Evolutionary conservation across 2,113 vertebrate genomes (phyloP).

Genomic region (Grantiella picta): DNA sequence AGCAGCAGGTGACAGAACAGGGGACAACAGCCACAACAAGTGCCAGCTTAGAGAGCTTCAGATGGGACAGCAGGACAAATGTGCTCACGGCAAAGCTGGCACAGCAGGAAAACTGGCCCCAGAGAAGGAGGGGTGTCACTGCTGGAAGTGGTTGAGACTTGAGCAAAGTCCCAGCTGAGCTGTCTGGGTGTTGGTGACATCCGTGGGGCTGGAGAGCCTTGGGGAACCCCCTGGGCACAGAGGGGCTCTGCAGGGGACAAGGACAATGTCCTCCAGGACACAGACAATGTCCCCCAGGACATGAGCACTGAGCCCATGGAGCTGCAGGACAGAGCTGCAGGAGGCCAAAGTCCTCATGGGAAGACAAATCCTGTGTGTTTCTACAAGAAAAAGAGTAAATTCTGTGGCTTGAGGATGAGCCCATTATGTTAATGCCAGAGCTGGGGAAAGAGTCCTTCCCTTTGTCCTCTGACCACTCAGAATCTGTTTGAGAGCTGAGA

Average conservation of each 20-base stretch:
- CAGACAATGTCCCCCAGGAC: background rate
- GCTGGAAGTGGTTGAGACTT: background rate
- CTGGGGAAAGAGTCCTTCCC: background rate
- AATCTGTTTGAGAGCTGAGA: background rate
- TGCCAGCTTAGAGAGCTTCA: background rate
- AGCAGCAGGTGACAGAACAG: background rate
- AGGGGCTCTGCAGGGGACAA: background rate
- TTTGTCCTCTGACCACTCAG: background rate
- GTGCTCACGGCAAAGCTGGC: background rate
- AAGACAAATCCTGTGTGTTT: background rate
- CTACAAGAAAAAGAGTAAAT: background rate
- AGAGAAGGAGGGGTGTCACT: rapidly evolving
- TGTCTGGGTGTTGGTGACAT: background rate
- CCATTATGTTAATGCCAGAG: background rate
- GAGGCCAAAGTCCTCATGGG: background rate
- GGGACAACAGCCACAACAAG: background rate
- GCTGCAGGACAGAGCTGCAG: background rate
- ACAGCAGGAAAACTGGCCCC: background rate
- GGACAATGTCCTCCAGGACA: background rate
- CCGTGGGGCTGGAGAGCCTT: background rate
- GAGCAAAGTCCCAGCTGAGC: background rate
- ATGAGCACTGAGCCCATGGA: background rate
- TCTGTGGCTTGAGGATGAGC: background rate
- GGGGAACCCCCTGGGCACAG: background rate
- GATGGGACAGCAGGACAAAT: background rate